A percentile compares a stretch with the other conserved stretches of the same genome.
Conservation (phyloP, 2,888 invertebrate species). For the Choristoneura rosaceana region DNA sequence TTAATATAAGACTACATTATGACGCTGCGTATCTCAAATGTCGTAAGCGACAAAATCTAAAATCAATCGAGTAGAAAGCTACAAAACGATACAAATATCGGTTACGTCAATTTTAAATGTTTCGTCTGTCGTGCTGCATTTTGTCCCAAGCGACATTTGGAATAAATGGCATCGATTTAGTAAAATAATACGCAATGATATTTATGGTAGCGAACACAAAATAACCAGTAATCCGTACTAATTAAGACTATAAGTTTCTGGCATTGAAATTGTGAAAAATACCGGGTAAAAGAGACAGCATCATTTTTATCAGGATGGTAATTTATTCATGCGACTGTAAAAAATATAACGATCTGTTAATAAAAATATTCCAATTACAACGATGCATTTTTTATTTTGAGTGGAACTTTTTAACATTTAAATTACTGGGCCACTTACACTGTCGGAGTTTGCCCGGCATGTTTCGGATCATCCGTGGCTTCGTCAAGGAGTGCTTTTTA, state of each 20-base stretch:
- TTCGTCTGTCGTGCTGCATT: neutral
- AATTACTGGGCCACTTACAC: too few relatives aligned
- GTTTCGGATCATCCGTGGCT: too few relatives aligned
- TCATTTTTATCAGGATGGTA: conserved; percentile 37
- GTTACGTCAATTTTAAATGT: neutral
- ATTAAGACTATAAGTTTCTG: conserved; percentile 27
- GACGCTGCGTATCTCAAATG: conserved; percentile 10
- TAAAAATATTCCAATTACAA: conserved; percentile 76
- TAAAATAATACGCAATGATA: conserved; percentile 49
- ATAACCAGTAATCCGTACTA: conserved; percentile 33
- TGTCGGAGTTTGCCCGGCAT: too few relatives aligned
- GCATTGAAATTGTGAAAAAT: conserved; percentile 15
- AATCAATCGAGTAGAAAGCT: neutral
- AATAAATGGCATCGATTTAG: conserved; percentile 12
- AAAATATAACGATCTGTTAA: conserved; percentile 78
- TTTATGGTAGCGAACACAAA: conserved; percentile 52
- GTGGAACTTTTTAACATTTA: too few relatives aligned
- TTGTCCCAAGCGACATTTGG: neutral
- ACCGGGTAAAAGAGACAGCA: conserved; percentile 8
- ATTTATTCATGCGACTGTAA: conserved; percentile 61
- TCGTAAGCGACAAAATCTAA: conserved; percentile 2
- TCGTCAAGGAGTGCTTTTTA: too few relatives aligned
- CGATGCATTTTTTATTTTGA: conserved; percentile 43
- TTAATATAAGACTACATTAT: conserved; percentile 49
- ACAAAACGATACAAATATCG: neutral